Conservation (phyloP, 2,113 vertebrate genomes). For the Zosterops borbonicus region DNA sequence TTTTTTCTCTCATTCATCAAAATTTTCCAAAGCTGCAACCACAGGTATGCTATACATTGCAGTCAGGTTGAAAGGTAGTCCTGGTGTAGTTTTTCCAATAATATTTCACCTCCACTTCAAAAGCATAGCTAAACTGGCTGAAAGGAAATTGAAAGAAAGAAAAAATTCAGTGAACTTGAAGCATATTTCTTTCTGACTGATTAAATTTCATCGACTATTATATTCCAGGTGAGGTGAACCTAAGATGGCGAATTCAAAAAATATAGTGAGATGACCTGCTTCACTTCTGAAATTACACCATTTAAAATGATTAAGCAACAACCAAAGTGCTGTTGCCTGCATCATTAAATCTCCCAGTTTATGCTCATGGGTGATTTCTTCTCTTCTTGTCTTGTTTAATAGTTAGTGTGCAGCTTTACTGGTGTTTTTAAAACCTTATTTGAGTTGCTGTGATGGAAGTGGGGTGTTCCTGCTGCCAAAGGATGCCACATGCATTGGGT, state of each 20-base stretch:
- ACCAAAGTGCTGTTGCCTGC: neutral
- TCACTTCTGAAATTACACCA: conserved; percentile 3
- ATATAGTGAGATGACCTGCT: neutral
- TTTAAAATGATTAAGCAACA: neutral
- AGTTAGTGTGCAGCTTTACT: neutral
- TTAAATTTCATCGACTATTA: neutral
- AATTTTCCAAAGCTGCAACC: conserved; percentile 12
- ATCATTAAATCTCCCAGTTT: neutral
- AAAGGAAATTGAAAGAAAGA: conserved; percentile 19
- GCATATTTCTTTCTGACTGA: neutral
- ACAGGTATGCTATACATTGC: neutral
- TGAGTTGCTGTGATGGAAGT: neutral
- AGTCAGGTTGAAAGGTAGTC: neutral
- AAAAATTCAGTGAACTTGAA: neutral
- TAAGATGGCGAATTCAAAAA: neutral
- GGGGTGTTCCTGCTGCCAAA: neutral
- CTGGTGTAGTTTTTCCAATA: conserved; percentile 38
- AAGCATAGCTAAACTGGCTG: neutral
- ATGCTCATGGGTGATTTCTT: neutral
- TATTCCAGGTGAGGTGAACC: neutral
- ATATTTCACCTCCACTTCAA: conserved; percentile 44
- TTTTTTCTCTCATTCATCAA: conserved; percentile 50
- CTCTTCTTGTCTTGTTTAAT: neutral
- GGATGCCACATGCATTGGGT: neutral
- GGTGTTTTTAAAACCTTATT: neutral